Evolutionary conservation across 2,113 vertebrate genomes (phyloP).

Genomic region (Catagonus wagneri): DNA sequence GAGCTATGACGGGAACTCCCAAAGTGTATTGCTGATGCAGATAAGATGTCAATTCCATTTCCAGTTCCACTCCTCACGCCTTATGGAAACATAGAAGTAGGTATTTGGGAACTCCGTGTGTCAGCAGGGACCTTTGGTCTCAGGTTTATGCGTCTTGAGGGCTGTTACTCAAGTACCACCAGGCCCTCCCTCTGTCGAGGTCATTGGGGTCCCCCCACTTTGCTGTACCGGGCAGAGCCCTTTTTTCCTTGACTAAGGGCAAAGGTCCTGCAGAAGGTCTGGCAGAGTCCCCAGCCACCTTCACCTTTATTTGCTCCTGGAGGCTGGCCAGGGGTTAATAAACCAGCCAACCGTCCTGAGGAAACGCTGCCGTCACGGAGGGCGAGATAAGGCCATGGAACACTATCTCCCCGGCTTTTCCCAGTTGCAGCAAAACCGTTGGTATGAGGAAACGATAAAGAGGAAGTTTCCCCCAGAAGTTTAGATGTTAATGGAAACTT

Average conservation of each 20-base stretch:
- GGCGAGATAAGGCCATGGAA: neutral
- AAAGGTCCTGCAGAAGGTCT: neutral
- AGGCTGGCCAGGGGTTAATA: slow-evolving; percentile 39
- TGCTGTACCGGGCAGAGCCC: neutral
- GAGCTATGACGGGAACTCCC: too few relatives aligned
- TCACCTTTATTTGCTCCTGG: slow-evolving; percentile 19
- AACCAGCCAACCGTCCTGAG: slow-evolving; percentile 33
- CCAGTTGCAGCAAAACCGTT: neutral
- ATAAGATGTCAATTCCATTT: neutral
- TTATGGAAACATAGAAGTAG: neutral
- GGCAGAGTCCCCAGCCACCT: neutral
- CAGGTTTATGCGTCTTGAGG: neutral
- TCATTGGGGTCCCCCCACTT: neutral
- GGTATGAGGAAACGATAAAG: slow-evolving; percentile 30
- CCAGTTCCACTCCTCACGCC: neutral
- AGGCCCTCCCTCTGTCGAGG: neutral
- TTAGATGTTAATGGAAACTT: slow-evolving; percentile 4
- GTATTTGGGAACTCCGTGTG: neutral
- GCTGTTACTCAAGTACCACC: neutral
- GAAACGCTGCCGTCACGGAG: neutral
- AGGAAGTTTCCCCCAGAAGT: slow-evolving; percentile 32
- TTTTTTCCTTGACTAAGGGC: slow-evolving; percentile 12
- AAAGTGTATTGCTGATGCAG: neutral
- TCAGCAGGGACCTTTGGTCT: neutral
- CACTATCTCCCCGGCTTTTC: neutral